These are phyloP conservation scores for Pectinophora gossypiella DNA, from an alignment of 1,140 invertebrate genomes.

Conservation along the genomic window DNA sequence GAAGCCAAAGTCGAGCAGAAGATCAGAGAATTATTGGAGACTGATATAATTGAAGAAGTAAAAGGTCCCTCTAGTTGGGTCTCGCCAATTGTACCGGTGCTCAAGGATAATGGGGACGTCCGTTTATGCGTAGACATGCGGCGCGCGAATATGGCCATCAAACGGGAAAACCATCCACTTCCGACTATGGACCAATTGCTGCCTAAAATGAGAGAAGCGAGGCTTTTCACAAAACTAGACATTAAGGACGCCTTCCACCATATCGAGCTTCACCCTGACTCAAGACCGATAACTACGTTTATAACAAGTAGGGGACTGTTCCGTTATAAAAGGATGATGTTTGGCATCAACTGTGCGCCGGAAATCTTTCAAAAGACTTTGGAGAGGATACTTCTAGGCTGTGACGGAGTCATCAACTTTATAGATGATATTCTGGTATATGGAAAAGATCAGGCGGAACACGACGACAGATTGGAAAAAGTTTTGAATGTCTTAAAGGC, in stretches of 20 bases:
- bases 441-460: conserved; percentile 23
- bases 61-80: too few species aligned
- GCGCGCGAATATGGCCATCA: conserved; percentile 37
- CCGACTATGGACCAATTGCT: too few species aligned
- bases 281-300: too few species aligned
- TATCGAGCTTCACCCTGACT: too few species aligned
- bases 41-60: conserved; percentile 50
- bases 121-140: conserved; percentile 53
- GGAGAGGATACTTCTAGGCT: too few species aligned
- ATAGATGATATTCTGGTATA: too few species aligned
- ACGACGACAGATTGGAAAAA: conserved; percentile 26
- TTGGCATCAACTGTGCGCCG: too few species aligned
- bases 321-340: too few species aligned
- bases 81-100: too few species aligned
- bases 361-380: too few species aligned
- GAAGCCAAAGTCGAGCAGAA: conserved; percentile 27
- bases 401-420: too few species aligned
- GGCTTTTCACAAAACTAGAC: conserved; percentile 31
- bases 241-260: conserved; percentile 33
- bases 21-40: conserved; percentile 25
- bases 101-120: conserved; percentile 32
- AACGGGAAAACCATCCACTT: conserved; percentile 40
- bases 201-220: conserved; percentile 29
- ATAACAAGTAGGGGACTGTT: too few species aligned
- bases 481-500: conserved; percentile 18